Percentiles rank a stretch among this genome's conserved stretches.
These are phyloP conservation scores for Schizothorax lantsangensis DNA, from an alignment of 2,797 vertebrate genomes.

Conservation along the genomic window DNA sequence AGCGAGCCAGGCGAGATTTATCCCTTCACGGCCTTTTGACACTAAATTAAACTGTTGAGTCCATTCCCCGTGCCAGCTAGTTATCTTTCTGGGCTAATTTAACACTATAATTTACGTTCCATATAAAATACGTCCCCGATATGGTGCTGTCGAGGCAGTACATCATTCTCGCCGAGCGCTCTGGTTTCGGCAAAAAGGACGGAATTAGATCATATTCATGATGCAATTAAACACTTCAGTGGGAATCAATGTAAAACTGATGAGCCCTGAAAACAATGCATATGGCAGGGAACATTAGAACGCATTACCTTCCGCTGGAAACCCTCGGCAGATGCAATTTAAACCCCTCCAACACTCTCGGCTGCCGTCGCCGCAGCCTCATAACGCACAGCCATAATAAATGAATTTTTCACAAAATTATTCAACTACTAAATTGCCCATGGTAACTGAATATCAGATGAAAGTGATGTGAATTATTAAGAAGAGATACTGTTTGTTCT, in stretches of 20 bases:
- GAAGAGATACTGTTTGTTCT: conserved; percentile 86
- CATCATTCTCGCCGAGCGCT: conserved; percentile 97
- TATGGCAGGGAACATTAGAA: conserved; percentile 99
- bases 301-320: conserved; percentile 98
- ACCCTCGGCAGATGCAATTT: conserved; percentile 91
- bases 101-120: conserved; percentile 88
- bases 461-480: conserved; percentile 99
- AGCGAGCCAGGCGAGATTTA: conserved; percentile 77
- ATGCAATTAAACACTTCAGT: conserved; percentile 99
- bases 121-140: conserved; percentile 88
- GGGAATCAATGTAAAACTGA: conserved; percentile 99
- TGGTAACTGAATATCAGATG: conserved; percentile 99
- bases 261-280: conserved; percentile 99
- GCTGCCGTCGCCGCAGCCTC: conserved; percentile 94
- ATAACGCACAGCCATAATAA: conserved; percentile 96
- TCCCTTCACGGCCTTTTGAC: conserved; percentile 85
- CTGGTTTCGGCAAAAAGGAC: conserved; percentile 99
- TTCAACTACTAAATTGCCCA: conserved; percentile 99
- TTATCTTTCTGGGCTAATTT: conserved; percentile 89
- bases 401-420: conserved; percentile 99
- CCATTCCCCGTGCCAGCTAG: conserved; percentile 85
- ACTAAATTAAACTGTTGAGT: conserved; percentile 89
- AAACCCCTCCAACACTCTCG: conserved; percentile 92
- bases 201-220: conserved; percentile 99
- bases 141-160: conserved; percentile 90